Evolutionary conservation across 2,797 vertebrate species (phyloP).

Genomic region (Spizella passerina): DNA sequence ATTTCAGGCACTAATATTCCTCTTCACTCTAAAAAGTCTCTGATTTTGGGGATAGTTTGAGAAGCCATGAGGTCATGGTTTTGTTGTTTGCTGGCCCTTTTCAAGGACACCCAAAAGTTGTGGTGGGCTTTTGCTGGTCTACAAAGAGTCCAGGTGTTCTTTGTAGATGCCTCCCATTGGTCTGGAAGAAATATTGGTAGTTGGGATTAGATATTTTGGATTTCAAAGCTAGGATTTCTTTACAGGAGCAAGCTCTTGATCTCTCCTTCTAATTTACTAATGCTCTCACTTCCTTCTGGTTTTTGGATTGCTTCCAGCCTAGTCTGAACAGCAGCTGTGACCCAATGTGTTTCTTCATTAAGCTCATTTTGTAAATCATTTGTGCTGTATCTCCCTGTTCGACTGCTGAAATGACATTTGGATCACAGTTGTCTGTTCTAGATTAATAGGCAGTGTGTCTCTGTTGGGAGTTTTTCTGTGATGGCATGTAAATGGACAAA

Average conservation of each 20-base stretch:
- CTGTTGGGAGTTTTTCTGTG: not conserved
- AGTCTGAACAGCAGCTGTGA: slow-evolving; percentile 18
- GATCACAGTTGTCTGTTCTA: not conserved
- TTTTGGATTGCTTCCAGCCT: not conserved
- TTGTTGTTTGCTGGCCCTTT: not conserved
- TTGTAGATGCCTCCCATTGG: not conserved
- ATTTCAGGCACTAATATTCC: not conserved
- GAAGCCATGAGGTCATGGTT: not conserved
- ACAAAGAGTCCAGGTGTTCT: not conserved
- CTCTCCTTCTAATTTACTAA: not conserved
- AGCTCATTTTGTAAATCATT: not conserved
- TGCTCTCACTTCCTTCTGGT: not conserved
- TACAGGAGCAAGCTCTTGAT: not conserved
- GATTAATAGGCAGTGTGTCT: not conserved
- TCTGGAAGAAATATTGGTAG: not conserved
- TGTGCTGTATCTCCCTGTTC: not conserved
- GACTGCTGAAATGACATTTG: not conserved
- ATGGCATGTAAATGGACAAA: not conserved
- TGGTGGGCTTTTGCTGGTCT: not conserved
- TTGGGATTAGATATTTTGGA: not conserved
- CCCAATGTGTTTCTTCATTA: not conserved
- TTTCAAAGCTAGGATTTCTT: not conserved
- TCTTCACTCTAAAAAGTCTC: not conserved
- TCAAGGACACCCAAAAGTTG: not conserved
- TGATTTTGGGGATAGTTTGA: not conserved